Conservation (phyloP, 2,888 invertebrate species). For the Dicyrtoma fusca region DNA sequence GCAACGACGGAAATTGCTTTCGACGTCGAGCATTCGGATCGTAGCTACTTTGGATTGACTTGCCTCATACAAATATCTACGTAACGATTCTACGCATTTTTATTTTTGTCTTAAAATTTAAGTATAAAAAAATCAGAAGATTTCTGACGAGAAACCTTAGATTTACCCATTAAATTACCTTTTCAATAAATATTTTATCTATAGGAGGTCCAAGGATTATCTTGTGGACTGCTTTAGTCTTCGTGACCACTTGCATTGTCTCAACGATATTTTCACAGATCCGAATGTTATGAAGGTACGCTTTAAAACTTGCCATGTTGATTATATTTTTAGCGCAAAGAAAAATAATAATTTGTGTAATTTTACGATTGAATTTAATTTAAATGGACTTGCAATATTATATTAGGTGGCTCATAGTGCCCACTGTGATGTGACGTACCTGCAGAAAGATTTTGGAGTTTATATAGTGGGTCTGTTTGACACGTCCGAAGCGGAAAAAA, state of each 20-base stretch:
- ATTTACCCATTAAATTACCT: no score
- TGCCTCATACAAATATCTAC: constrained; percentile 66
- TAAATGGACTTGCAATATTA: neutral
- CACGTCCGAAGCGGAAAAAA: constrained; percentile 80
- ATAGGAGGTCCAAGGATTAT: constrained; percentile 62
- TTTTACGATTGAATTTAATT: no score
- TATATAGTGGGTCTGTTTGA: constrained; percentile 97
- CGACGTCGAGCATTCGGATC: constrained; percentile 66
- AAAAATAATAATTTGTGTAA: no score
- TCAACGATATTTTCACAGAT: constrained; percentile 66
- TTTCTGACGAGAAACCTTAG: no score
- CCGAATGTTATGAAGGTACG: constrained; percentile 63
- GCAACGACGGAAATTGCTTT: constrained; percentile 77
- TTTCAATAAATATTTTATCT: no score
- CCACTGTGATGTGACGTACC: constrained; percentile 83
- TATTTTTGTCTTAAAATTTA: no score
- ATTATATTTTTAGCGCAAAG: no score
- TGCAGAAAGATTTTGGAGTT: constrained; percentile 91
- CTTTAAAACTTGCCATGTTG: no score
- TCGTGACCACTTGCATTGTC: constrained; percentile 61
- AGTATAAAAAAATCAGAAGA: no score
- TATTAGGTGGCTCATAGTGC: constrained; percentile 86
- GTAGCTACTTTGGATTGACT: constrained; percentile 64
- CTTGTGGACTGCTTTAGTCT: constrained; percentile 64
- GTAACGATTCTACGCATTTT: no score